A percentile compares a stretch with the other conserved stretches of the same genome.
Evolutionary conservation across 2,797 vertebrate genomes (phyloP).

Genomic region (Cyprinella venusta): DNA sequence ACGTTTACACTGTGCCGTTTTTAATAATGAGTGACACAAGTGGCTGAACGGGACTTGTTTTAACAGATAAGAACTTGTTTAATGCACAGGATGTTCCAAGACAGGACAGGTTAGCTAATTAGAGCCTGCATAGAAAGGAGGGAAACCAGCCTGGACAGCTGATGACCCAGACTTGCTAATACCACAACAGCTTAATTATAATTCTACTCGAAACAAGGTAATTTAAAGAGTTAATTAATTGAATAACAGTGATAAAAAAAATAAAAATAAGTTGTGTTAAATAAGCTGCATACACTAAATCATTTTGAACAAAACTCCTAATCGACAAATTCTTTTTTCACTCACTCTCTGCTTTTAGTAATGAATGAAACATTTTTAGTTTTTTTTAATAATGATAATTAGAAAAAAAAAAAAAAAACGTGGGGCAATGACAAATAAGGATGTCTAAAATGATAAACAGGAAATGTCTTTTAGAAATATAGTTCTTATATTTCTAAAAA

Average conservation of each 20-base stretch:
- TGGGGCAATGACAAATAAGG: neutral
- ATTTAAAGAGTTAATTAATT: conserved; percentile 49
- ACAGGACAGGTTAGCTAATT: conserved; percentile 77
- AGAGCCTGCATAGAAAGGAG: conserved; percentile 66
- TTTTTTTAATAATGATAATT: too few relatives aligned
- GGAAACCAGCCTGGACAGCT: conserved; percentile 55
- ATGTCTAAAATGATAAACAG: neutral
- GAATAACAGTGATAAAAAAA: conserved; percentile 3
- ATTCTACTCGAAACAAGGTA: conserved; percentile 31
- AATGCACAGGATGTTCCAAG: conserved; percentile 61
- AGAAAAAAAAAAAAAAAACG: accelerated
- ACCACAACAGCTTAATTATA: conserved; percentile 48
- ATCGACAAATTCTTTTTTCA: neutral
- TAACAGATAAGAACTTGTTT: conserved; percentile 52
- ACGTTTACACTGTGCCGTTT: conserved; percentile 45
- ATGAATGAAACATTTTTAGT: too few relatives aligned
- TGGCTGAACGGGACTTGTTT: conserved; percentile 48
- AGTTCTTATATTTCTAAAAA: neutral
- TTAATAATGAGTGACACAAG: conserved; percentile 59
- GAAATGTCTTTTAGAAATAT: neutral
- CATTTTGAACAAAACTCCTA: neutral
- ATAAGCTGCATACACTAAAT: conserved; percentile 23
- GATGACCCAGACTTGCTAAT: conserved; percentile 47
- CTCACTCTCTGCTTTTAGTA: too few relatives aligned
- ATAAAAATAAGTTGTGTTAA: conserved; percentile 7